These are phyloP conservation scores for Chrysina gloriosa DNA, from an alignment of 2,888 invertebrate species.

Conservation along the genomic window DNA sequence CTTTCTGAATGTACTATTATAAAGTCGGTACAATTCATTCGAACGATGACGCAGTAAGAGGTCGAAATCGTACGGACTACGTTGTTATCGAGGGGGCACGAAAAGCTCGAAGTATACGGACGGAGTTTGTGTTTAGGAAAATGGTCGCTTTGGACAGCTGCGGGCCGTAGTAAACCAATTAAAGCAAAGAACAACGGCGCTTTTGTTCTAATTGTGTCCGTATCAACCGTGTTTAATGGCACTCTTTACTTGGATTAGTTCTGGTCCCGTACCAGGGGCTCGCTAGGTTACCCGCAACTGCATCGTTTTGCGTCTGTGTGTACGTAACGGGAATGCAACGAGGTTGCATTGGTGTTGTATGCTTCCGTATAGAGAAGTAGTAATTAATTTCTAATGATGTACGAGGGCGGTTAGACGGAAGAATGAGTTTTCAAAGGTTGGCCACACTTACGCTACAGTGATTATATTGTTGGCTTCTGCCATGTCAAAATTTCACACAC, in stretches of 20 bases:
- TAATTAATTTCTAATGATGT: no score
- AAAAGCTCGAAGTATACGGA: constrained; percentile 46
- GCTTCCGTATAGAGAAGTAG: no score
- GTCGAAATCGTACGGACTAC: constrained; percentile 54
- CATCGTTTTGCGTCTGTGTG: constrained; percentile 9
- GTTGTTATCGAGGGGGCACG: constrained; percentile 51
- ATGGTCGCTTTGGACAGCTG: constrained; percentile 54
- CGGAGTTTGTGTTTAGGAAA: constrained; percentile 53
- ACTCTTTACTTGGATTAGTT: constrained; percentile 54
- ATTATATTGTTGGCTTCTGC: no score
- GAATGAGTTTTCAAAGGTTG: no score
- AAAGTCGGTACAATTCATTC: constrained; percentile 45
- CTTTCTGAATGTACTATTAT: constrained; percentile 14
- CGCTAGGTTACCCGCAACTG: constrained; percentile 27
- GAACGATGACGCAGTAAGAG: constrained; percentile 19
- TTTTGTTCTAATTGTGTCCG: constrained; percentile 58
- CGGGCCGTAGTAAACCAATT: constrained; percentile 57
- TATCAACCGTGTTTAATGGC: constrained; percentile 54
- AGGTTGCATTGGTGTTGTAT: no score
- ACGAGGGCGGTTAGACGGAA: no score
- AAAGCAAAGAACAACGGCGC: constrained; percentile 56
- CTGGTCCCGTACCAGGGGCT: constrained; percentile 44
- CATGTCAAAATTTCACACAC: no score
- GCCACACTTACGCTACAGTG: no score
- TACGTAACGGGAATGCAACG: neutral